Conservation (phyloP, 2,797 vertebrate species). For the Gymnocypris eckloni region DNA sequence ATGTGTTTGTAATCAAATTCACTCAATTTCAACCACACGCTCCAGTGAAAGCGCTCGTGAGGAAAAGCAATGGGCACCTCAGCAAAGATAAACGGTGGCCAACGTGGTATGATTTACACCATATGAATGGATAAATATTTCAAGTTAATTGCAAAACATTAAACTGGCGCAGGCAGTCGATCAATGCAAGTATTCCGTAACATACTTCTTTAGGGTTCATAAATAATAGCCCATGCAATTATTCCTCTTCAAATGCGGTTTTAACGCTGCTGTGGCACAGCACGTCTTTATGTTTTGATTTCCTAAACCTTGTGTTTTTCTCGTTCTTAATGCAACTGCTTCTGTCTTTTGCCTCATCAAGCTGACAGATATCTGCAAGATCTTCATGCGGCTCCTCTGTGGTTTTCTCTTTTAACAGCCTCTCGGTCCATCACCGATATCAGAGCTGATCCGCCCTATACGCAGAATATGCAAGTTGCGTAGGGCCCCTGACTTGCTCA, state of each 20-base stretch:
- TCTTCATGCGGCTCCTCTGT: constrained; percentile 38
- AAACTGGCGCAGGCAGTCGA: constrained; percentile 67
- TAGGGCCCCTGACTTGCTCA: no score
- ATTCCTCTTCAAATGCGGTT: constrained; percentile 75
- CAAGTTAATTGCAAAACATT: constrained; percentile 81
- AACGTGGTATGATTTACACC: constrained; percentile 71
- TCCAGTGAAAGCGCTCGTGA: constrained; percentile 46
- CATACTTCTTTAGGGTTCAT: constrained; percentile 68
- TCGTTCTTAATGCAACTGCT: constrained; percentile 76
- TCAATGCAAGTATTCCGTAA: constrained; percentile 72
- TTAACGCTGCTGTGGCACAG: constrained; percentile 70
- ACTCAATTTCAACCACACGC: constrained; percentile 60
- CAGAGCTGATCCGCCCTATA: no score
- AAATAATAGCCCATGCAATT: constrained; percentile 76
- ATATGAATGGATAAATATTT: constrained; percentile 73
- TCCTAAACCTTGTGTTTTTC: constrained; percentile 77
- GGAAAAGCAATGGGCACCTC: constrained; percentile 64
- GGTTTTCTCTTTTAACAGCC: constrained; percentile 18
- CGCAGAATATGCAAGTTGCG: no score
- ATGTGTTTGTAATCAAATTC: constrained; percentile 64
- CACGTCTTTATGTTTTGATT: constrained; percentile 77
- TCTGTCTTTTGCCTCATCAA: constrained; percentile 77
- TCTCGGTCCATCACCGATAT: constrained; percentile 5
- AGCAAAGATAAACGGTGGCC: constrained; percentile 70
- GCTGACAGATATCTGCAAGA: constrained; percentile 75